Evolutionary conservation across 64 coral and sea anemone genomes (phyloP).

Genomic region (Actinia tenebrosa): DNA sequence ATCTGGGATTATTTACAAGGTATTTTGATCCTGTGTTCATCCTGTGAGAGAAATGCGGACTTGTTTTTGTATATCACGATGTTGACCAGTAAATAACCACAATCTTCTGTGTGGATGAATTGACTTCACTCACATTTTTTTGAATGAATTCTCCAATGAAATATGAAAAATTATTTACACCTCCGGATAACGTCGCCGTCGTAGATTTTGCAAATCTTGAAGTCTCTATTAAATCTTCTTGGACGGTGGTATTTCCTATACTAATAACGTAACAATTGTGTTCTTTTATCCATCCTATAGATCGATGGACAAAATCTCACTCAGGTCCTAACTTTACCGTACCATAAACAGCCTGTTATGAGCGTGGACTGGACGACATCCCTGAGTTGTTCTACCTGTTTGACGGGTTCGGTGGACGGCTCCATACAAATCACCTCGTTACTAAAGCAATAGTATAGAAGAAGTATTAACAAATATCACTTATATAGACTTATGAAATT

Average conservation of each 20-base stretch:
- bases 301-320: slow-evolving; percentile 41
- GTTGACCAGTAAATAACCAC: no score
- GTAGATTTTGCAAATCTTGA: no score
- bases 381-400: slow-evolving; percentile 69
- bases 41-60: background rate
- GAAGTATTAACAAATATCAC: background rate
- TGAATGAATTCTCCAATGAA: no score
- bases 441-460: slow-evolving; percentile 47
- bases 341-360: slow-evolving; percentile 67
- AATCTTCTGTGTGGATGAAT: no score
- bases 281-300: slow-evolving; percentile 9
- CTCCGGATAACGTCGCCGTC: no score
- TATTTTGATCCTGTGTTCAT: background rate
- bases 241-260: no score
- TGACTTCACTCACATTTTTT: no score
- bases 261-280: background rate
- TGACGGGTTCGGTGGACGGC: slow-evolving; percentile 71
- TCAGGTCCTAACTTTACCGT: slow-evolving; percentile 61
- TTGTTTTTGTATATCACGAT: no score
- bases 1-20: slow-evolving; percentile 79
- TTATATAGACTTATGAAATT: background rate
- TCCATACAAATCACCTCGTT: slow-evolving; percentile 68
- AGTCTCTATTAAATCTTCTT: no score
- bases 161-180: no score
- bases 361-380: slow-evolving; percentile 91